Conservation (phyloP, 2,113 vertebrate species). For the Tamias sibiricus region DNA sequence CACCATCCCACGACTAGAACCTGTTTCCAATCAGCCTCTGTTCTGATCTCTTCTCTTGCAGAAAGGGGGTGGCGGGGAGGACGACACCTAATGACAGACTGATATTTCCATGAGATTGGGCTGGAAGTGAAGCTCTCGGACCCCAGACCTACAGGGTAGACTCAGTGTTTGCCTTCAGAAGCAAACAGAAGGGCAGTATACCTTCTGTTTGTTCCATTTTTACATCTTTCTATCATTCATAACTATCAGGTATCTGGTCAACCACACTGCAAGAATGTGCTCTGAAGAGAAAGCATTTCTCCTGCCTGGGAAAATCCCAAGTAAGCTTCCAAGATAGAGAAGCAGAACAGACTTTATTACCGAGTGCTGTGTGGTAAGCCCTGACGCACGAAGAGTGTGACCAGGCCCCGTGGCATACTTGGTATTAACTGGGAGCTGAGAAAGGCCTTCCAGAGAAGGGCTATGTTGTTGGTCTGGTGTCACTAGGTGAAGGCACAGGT, state of each 20-base stretch:
- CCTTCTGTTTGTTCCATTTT: neutral
- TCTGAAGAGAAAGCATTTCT: conserved; percentile 6
- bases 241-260: neutral
- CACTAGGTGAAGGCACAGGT: neutral
- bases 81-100: neutral
- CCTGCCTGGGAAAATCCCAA: neutral
- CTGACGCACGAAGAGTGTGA: no score
- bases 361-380: neutral
- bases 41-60: neutral
- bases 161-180: neutral
- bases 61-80: neutral
- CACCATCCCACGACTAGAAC: neutral
- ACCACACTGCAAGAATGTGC: neutral
- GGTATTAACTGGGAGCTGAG: neutral
- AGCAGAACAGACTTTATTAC: neutral
- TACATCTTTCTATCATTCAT: neutral
- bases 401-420: fast-evolving
- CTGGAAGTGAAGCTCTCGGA: neutral
- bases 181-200: neutral
- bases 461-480: neutral
- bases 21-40: neutral
- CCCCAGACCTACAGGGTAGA: fast-evolving
- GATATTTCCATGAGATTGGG: neutral
- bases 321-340: neutral
- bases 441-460: neutral